Base-by-base conservation (phyloP, 1,140 invertebrate genomes). In the Macrobrachium nipponense region DNA sequence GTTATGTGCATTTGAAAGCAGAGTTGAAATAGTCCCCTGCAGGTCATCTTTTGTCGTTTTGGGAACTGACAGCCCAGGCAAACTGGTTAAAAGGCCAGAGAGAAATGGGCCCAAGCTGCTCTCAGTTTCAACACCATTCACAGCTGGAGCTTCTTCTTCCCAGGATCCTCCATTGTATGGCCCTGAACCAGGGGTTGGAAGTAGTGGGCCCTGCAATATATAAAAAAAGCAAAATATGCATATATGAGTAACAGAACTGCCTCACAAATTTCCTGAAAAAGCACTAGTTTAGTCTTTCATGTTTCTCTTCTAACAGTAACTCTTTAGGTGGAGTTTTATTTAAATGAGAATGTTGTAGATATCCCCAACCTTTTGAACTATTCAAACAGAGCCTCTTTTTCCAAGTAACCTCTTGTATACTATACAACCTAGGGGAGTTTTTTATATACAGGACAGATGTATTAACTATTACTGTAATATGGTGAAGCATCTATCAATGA, bases 1-100 rank as follows among this genome's bases (percentile, higher is more conserved):
- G 83, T 89, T 90, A 62, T 90, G 90, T 17, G 91, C 90, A 88
- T 91, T 91, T 72, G 83, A 91, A 43, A 91, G 82, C 11, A 91
- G 76, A 18, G 89, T 90, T 66, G 88, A 90, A 58, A 92, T 88
- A 14, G 90, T 90, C 66, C 90, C 90, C 84, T 91, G 90, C 44
- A 91, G 73, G 23, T 92, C 91, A 8, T 88, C 88, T 51, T 87
- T 83, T 6, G 43, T 17, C 12, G 78, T 11, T 51, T 81, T 80
- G n/a, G 62, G 58, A 20, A 15, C 20, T 36, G 36, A n/a, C 0
- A 83, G 62, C 5, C 90, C 90, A 8, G 84, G 80, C 58, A 83
- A 20, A 20, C 90, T 89, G 15, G 66, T 84, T 43, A 87, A 43
- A 27, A 87, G 77, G 20, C 81, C 87, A 27, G 75, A 83, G 17